A percentile compares a stretch with the other conserved stretches of the same genome.
Evolutionary conservation across 2,113 vertebrate species (phyloP).

Genomic region (Kobus ellipsiprymnus): DNA sequence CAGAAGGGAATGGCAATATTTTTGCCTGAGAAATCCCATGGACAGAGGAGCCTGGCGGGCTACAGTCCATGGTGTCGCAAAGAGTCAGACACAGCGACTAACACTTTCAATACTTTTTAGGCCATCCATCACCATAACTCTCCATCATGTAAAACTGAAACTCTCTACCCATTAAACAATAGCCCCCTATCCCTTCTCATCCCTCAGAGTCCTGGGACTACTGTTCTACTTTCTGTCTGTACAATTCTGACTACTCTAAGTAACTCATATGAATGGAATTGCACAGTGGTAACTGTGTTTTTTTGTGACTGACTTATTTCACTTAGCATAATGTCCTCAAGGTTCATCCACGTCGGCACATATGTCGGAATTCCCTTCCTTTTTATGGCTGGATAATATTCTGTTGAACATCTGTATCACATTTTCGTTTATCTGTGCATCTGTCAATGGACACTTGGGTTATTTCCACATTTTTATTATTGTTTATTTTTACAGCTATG

Average conservation of each 20-base stretch:
- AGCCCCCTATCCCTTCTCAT: background rate
- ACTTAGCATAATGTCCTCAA: background rate
- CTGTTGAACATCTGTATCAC: background rate
- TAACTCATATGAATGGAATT: background rate
- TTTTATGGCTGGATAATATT: background rate
- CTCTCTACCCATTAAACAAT: background rate
- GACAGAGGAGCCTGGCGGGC: background rate
- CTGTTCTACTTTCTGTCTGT: background rate
- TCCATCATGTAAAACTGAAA: background rate
- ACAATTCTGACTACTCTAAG: background rate
- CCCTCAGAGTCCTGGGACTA: background rate
- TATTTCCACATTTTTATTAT: background rate
- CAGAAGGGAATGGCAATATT: background rate
- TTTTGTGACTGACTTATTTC: background rate
- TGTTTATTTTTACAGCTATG: background rate
- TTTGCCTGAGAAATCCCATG: background rate
- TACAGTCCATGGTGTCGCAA: background rate
- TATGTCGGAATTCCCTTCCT: background rate
- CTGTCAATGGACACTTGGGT: background rate
- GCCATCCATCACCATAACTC: background rate
- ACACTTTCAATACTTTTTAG: background rate
- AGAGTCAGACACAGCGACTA: background rate
- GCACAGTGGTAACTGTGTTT: background rate
- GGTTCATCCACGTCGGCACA: rapidly evolving
- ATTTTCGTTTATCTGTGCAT: background rate